Conservation (phyloP, 2,113 vertebrate genomes). For the Phodopus roborovskii region DNA sequence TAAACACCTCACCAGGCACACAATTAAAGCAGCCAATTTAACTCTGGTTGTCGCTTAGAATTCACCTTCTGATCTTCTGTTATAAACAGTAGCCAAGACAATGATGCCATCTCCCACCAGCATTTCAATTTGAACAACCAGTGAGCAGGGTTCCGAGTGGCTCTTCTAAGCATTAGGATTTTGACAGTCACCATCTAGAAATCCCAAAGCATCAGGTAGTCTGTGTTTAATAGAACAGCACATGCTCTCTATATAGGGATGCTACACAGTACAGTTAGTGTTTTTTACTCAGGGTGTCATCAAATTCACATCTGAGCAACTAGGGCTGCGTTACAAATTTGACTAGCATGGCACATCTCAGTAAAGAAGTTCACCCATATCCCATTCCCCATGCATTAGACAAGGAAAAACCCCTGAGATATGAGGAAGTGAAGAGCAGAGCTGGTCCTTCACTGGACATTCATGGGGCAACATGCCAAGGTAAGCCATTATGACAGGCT, state of each 20-base stretch:
- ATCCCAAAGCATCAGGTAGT: background rate
- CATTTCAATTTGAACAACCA: constrained; percentile 39
- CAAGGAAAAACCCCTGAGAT: background rate
- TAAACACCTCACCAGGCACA: constrained; percentile 62
- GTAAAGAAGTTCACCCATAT: background rate
- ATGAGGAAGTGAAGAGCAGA: background rate
- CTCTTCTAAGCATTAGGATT: background rate
- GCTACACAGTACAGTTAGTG: background rate
- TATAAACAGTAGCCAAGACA: constrained; percentile 30
- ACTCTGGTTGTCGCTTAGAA: constrained; percentile 57
- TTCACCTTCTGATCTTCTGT: constrained; percentile 52
- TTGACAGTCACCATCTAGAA: background rate
- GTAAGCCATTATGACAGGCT: constrained; percentile 24
- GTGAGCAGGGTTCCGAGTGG: background rate
- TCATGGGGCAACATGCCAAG: constrained; percentile 5
- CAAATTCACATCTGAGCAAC: background rate
- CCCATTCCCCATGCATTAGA: background rate
- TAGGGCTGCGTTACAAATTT: background rate
- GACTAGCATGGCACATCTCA: background rate
- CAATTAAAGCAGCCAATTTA: background rate
- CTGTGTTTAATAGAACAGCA: background rate
- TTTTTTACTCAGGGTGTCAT: constrained; percentile 20
- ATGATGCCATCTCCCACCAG: background rate
- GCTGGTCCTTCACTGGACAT: background rate
- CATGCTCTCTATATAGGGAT: background rate